Percentiles rank a stretch among this genome's conserved stretches.
Conservation (phyloP, 2,797 vertebrate species). For the Menidia menidia region DNA sequence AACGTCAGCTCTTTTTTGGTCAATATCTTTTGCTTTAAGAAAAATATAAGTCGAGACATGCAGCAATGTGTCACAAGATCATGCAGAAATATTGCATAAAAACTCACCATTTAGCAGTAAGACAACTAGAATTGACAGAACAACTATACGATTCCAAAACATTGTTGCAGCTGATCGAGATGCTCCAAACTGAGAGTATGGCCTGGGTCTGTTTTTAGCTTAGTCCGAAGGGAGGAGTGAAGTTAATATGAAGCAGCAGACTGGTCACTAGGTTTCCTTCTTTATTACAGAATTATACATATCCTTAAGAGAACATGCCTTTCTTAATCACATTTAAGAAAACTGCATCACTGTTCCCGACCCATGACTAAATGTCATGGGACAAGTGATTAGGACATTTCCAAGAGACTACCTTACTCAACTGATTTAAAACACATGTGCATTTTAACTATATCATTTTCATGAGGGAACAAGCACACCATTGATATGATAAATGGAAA, state of each 20-base stretch:
- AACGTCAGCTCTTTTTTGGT: neutral
- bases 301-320: conserved; percentile 51
- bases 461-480: neutral
- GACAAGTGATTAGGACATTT: conserved; percentile 47
- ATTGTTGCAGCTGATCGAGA: conserved; percentile 57
- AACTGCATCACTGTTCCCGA: conserved; percentile 28
- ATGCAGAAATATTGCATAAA: neutral
- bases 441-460: conserved; percentile 24
- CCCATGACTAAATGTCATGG: conserved; percentile 67
- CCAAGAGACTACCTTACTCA: conserved; percentile 32
- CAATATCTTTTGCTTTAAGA: neutral
- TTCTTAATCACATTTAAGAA: conserved; percentile 75
- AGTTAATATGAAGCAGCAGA: conserved; percentile 60
- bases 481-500: neutral
- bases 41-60: neutral
- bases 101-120: conserved; percentile 78
- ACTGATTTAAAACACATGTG: conserved; percentile 69
- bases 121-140: conserved; percentile 69
- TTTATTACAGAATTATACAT: conserved; percentile 59
- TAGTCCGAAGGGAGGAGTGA: conserved; percentile 70
- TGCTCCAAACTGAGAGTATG: conserved; percentile 47
- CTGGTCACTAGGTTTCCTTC: conserved; percentile 45
- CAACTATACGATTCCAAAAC: conserved; percentile 62
- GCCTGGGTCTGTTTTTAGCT: conserved; percentile 36
- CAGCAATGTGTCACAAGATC: neutral